Base-by-base conservation (phyloP, 1,140 invertebrate genomes). In the Magallana gigas region DNA sequence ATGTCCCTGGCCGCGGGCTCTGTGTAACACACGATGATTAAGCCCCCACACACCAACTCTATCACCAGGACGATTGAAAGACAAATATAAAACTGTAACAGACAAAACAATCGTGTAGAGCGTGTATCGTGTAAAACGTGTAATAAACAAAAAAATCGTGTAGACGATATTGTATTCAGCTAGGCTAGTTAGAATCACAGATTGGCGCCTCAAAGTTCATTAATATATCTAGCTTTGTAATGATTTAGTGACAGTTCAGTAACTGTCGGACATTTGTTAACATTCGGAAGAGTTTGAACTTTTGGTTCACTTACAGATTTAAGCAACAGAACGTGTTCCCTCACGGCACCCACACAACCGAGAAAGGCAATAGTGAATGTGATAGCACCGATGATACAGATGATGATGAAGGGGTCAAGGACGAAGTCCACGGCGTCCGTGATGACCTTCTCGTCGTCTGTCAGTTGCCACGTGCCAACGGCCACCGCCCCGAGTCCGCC, bases 301-400 rank as follows among this genome's bases (percentile, higher is more conserved):
- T 2, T 48, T 48, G 2, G 36, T 4, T 36, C 29, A 97, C 97
- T 97, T 96, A 98, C 98, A 95, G 98, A 97, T 96, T 98, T 98
- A 0, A 99, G 96, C 83, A 99, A 95, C 94, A 97, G 98, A 5
- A 97, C 98, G 94, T 99, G 99, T 96, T 99, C 98, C 89, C 98
- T 95, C 12, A 99, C 95, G 2, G 98, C 98, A 29, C 98, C 98
- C n/a, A 99, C 85, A 93, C 97, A 98, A 12, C 98, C 98, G 60
- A 97, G 97, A 95, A 98, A 98, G 95, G 97, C 97, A 58, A 98
- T 97, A 76, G 98, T 96, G 94, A 98, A 98, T n/a, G 98, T 96
- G 57, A 98, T 96, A n/a, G 96, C 96, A 68, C 98, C 98, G 60
- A 97, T 96, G 71, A 98, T 96, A 18, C 98, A 97, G 94, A 98